Conservation (phyloP, 2,113 vertebrate species). For the Leptodactylus fuscus region DNA sequence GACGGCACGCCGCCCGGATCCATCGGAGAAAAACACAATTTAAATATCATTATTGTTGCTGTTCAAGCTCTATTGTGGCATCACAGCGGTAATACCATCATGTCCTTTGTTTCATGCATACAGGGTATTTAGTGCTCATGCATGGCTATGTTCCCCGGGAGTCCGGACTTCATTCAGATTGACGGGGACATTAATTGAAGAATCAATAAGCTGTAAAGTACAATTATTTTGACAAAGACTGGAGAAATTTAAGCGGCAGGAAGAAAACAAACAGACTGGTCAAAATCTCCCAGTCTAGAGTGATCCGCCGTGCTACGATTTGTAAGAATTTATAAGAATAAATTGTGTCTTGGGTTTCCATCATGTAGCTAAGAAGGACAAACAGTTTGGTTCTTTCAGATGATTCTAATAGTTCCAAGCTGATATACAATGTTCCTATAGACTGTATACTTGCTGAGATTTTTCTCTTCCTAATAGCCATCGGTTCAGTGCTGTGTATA, state of each 20-base stretch:
- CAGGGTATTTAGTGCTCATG: not conserved
- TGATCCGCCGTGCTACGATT: not conserved
- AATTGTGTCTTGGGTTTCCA: too few species aligned
- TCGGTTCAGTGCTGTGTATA: too few species aligned
- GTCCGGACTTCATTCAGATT: not conserved
- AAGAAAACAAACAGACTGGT: slow-evolving; percentile 2
- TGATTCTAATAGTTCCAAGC: too few species aligned
- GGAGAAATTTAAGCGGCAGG: not conserved
- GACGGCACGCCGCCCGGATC: not conserved
- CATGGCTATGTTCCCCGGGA: not conserved
- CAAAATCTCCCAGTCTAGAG: not conserved
- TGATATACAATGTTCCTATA: too few species aligned
- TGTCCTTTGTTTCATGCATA: not conserved
- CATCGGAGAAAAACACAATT: slow-evolving; percentile 8
- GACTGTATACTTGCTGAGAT: too few species aligned
- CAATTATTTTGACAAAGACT: slow-evolving; percentile 8
- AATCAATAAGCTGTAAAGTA: slow-evolving; percentile 22
- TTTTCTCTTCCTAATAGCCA: too few species aligned
- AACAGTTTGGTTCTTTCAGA: too few species aligned
- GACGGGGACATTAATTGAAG: not conserved
- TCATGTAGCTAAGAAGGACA: too few species aligned
- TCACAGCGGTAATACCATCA: not conserved
- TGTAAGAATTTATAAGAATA: too few species aligned
- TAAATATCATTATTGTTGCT: slow-evolving; percentile 12
- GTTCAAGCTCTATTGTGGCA: not conserved